Evolutionary conservation across 2,888 invertebrate genomes (phyloP).

Genomic region (Zygogramma bicolorata): DNA sequence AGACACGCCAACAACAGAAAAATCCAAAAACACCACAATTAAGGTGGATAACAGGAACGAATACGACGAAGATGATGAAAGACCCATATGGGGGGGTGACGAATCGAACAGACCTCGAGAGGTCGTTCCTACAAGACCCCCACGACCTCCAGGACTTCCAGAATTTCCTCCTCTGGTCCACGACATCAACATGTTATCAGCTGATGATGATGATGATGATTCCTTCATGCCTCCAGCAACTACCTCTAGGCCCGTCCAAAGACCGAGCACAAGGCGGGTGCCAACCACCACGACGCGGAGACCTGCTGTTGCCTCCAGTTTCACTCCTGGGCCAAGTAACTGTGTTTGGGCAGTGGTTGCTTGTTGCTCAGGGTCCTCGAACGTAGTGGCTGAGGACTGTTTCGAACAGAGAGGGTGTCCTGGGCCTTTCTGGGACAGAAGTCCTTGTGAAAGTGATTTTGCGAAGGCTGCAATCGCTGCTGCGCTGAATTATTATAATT

Average conservation of each 20-base stretch:
- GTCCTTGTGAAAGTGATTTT: slow-evolving; percentile 77
- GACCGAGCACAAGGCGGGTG: neutral
- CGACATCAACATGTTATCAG: slow-evolving; percentile 33
- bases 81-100: slow-evolving; percentile 58
- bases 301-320: slow-evolving; percentile 41
- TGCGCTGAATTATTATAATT: slow-evolving; percentile 63
- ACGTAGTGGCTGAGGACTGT: slow-evolving; percentile 71
- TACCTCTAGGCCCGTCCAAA: neutral
- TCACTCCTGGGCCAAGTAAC: slow-evolving; percentile 47
- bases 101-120: neutral
- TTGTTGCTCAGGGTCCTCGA: slow-evolving; percentile 74
- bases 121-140: slow-evolving; percentile 33
- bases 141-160: slow-evolving; percentile 26
- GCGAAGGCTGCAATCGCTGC: slow-evolving; percentile 71
- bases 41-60: slow-evolving; percentile 37
- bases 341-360: slow-evolving; percentile 83
- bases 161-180: slow-evolving; percentile 51
- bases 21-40: slow-evolving; percentile 23
- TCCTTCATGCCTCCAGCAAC: neutral
- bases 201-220: slow-evolving; percentile 18
- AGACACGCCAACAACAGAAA: slow-evolving; percentile 20
- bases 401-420: slow-evolving; percentile 80
- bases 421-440: slow-evolving; percentile 79
- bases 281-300: slow-evolving; percentile 49
- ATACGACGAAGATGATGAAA: slow-evolving; percentile 53